Base-by-base conservation (phyloP, 2,888 invertebrate species). In the Calameuta idolon region DNA sequence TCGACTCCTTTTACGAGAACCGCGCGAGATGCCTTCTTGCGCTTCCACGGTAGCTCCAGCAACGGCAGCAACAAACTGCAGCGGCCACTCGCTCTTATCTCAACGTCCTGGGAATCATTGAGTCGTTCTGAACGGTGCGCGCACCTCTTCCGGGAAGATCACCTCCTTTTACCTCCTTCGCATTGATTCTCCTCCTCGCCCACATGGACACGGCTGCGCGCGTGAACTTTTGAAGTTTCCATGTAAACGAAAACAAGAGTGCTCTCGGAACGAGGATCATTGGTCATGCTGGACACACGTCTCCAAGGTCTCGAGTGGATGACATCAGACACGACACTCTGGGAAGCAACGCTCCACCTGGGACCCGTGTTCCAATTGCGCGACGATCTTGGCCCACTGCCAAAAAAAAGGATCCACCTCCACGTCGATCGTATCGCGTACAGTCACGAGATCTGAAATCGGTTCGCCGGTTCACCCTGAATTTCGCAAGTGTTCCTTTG, bases 201-300 rank as follows among this genome's bases (percentile, higher is more conserved):
- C 55, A 55, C 55, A 1, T 9, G 55, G 23, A 23, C 55, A 55
- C 55, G 55, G 0, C 23, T 23, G 23, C 23, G 23, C 1, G 9
- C 23, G 55, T 23, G 55, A 55, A 55, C 55, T 9, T 23, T 3
- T 71, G 71, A 30, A 81, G 81, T 77, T 81, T 80, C 77, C 78
- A 75, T 80, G 12, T 83, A 84, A 87, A 86, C 80, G 88, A 88
- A 88, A 88, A 85, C 81, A 85, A 88, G 88, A 88, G 88, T 88
- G 84, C 76, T 75, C 77, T 69, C 69, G 34, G 78, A 71, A 69
- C 73, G 31, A 12, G 69, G 73, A 79, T 40, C 76, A 82, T 82
- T 84, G 82, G 78, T 80, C 83, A 87, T 87, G 84, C 87, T 76
- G 78, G 77, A 75, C 82, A 82, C 85, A 79, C 81, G 55, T 81